Conservation (phyloP, 2,113 vertebrate genomes). For the Psittacus erithacus region DNA sequence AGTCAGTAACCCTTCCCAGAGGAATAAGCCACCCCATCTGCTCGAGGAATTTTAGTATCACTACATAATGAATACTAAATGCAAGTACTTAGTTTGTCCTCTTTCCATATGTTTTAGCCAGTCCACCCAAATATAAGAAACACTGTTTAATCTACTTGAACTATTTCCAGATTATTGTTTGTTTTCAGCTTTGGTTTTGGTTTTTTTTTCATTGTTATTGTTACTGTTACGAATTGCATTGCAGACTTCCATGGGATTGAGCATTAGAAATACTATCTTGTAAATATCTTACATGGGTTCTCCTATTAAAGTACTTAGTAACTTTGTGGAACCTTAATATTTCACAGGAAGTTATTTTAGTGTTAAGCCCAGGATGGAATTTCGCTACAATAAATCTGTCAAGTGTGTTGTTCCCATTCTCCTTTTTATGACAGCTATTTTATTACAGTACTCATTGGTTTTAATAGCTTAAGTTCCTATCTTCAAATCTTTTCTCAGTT, state of each 20-base stretch:
- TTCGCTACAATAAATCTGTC: slow-evolving; percentile 38
- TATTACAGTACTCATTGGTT: not conserved
- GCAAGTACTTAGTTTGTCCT: not conserved
- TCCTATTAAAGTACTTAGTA: not conserved
- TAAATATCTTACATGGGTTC: not conserved
- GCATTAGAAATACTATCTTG: not conserved
- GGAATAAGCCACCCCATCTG: not conserved
- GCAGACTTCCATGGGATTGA: not conserved
- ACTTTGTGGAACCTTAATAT: not conserved
- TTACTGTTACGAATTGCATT: not conserved
- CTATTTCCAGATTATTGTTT: not conserved
- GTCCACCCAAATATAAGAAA: not conserved
- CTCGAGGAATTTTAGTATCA: not conserved
- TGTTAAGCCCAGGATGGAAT: slow-evolving; percentile 5
- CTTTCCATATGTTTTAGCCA: not conserved
- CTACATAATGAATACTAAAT: not conserved
- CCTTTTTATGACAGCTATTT: slow-evolving; percentile 32
- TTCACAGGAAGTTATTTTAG: slow-evolving; percentile 18
- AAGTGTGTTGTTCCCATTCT: not conserved
- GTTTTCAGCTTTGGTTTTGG: not conserved
- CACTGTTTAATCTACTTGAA: not conserved
- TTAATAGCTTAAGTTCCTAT: slow-evolving; percentile 9
- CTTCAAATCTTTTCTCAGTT: slow-evolving; percentile 13
- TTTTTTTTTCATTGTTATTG: not conserved
- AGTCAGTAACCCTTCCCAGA: not conserved